These are phyloP conservation scores for Callionymus lyra DNA, from an alignment of 2,113 vertebrate species.

Conservation along the genomic window DNA sequence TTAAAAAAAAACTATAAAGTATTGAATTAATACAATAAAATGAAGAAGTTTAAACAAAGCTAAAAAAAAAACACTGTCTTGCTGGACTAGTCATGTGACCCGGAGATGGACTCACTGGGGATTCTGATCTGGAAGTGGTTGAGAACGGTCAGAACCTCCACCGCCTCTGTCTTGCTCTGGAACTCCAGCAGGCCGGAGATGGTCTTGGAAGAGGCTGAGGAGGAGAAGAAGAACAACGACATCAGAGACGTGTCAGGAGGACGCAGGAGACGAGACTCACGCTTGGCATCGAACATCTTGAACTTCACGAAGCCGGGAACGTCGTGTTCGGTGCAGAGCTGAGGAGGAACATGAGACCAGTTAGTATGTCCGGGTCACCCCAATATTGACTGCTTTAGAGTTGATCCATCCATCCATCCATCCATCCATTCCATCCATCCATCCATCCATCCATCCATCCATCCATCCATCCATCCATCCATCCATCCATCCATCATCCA, in stretches of 20 bases:
- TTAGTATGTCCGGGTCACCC: too few relatives aligned
- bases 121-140: slow-evolving; percentile 98
- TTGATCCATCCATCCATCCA: too few relatives aligned
- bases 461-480: too few relatives aligned
- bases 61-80: too few relatives aligned
- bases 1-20: too few relatives aligned
- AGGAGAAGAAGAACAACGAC: slow-evolving; percentile 11
- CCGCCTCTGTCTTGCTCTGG: slow-evolving; percentile 91
- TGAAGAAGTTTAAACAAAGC: too few relatives aligned
- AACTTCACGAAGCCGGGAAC: slow-evolving; percentile 90
- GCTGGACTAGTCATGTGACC: not conserved
- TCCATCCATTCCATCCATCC: too few relatives aligned
- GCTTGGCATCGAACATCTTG: slow-evolving; percentile 95
- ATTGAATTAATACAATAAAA: too few relatives aligned
- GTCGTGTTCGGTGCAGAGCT: slow-evolving; percentile 89
- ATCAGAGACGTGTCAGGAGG: not conserved
- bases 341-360: slow-evolving; percentile 11
- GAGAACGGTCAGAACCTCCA: slow-evolving; percentile 91
- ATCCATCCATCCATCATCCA: too few relatives aligned
- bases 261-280: slow-evolving; percentile 64
- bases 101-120: slow-evolving; percentile 87
- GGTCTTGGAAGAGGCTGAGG: slow-evolving; percentile 86
- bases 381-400: too few relatives aligned
- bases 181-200: slow-evolving; percentile 91
- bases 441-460: too few relatives aligned